Conservation (phyloP, 2,888 invertebrate species). For the Xestia rhomboidea region DNA sequence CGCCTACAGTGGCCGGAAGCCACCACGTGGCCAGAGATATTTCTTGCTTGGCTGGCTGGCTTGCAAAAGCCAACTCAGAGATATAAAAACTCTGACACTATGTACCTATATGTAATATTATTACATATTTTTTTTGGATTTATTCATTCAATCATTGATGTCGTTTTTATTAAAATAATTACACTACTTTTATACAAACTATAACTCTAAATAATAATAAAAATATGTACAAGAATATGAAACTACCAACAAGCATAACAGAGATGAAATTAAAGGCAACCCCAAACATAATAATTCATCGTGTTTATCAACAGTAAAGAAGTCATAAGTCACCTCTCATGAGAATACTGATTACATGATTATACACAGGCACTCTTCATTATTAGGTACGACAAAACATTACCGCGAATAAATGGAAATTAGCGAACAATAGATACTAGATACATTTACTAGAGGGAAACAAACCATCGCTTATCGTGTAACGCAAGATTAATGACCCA, state of each 20-base stretch:
- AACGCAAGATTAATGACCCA: conserved; percentile 11
- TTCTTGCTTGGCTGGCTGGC: too few relatives aligned
- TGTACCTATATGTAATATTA: too few relatives aligned
- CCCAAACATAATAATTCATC: neutral
- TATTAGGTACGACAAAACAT: neutral
- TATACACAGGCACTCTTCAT: neutral
- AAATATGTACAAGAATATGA: too few relatives aligned
- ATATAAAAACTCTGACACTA: too few relatives aligned
- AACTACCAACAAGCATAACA: neutral
- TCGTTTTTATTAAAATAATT: too few relatives aligned
- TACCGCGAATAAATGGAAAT: conserved; percentile 11
- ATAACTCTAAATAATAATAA: too few relatives aligned
- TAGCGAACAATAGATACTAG: conserved; percentile 16
- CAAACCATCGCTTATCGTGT: conserved; percentile 7
- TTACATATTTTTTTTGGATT: too few relatives aligned
- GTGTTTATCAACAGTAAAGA: neutral
- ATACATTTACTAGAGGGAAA: conserved; percentile 10
- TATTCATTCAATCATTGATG: too few relatives aligned
- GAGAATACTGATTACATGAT: neutral
- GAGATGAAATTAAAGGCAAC: neutral
- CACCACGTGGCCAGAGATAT: too few relatives aligned
- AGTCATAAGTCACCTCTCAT: neutral
- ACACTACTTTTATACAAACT: too few relatives aligned
- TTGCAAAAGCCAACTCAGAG: too few relatives aligned
- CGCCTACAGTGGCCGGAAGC: too few relatives aligned